These are phyloP conservation scores for Cacoxenus indagator DNA, from an alignment of 2,888 invertebrate genomes.

Conservation along the genomic window DNA sequence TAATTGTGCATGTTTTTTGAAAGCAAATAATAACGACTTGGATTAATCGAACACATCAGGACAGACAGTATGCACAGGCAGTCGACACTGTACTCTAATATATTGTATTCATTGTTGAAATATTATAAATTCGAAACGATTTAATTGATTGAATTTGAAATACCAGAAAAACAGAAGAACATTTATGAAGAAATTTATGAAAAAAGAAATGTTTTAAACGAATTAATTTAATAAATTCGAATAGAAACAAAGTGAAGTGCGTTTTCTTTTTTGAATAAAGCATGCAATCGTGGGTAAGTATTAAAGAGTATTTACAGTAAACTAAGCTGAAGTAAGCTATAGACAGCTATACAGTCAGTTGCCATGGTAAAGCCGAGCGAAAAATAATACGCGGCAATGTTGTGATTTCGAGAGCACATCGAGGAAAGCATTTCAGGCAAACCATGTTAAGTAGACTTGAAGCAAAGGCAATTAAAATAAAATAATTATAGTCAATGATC, in stretches of 20 bases:
- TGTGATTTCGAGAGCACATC: too few species aligned
- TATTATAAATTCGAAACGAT: conserved; percentile 25
- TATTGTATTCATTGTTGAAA: conserved; percentile 64
- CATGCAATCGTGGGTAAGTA: too few species aligned
- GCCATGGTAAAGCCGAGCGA: too few species aligned
- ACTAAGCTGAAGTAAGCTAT: too few species aligned
- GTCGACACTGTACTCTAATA: conserved; percentile 60
- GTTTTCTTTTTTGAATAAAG: conserved; percentile 11
- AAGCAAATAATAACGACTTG: too few species aligned
- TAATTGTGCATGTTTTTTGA: conserved; percentile 38
- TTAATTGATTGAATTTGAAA: conserved; percentile 20
- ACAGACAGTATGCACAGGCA: not conserved
- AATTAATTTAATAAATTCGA: conserved; percentile 44
- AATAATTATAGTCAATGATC: too few species aligned
- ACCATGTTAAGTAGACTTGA: too few species aligned
- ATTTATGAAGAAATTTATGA: not conserved
- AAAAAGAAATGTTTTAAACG: conserved; percentile 53
- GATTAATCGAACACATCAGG: not conserved
- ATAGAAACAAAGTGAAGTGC: conserved; percentile 21
- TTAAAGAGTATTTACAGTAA: not conserved
- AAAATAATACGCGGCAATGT: too few species aligned
- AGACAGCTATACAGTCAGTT: too few species aligned
- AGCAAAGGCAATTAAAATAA: too few species aligned
- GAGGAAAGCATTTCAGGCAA: too few species aligned
- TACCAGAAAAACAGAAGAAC: conserved; percentile 19